phyloP scores from a whole-genome alignment of 2,888 invertebrate species.

The Aelia acuminata region DNA sequence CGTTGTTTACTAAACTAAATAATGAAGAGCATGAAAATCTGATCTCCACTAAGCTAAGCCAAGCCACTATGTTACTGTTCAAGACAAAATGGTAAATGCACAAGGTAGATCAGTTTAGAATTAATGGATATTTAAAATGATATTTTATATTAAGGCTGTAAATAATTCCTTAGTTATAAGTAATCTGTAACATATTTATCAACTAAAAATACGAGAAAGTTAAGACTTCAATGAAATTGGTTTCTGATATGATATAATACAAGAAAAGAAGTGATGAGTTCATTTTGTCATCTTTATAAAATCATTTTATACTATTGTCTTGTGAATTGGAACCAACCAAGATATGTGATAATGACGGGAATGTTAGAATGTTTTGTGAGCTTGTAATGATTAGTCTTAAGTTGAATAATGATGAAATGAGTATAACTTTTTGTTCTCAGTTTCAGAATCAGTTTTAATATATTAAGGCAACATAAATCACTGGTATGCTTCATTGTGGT shows the following conservation, averaged over 20 bases:
- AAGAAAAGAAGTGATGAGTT: neutral
- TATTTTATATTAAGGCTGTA: slow-evolving; percentile 2
- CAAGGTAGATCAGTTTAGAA: neutral
- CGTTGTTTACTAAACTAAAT: neutral
- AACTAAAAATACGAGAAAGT: neutral
- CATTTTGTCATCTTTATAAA: neutral
- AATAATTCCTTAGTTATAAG: slow-evolving; percentile 24
- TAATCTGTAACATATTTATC: neutral
- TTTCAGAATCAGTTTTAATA: neutral
- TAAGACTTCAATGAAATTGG: neutral
- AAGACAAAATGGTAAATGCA: neutral
- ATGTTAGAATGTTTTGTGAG: neutral
- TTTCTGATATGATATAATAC: neutral
- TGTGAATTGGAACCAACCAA: slow-evolving; percentile 27
- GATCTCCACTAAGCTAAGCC: neutral
- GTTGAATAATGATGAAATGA: neutral
- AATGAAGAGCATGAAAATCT: neutral
- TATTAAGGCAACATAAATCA: neutral
- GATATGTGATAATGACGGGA: slow-evolving; percentile 9
- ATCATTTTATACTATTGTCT: neutral
- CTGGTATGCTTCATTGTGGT: neutral
- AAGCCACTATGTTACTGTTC: neutral
- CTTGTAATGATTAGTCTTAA: neutral
- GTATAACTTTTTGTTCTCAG: neutral
- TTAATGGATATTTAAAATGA: neutral